A percentile compares a stretch with the other conserved stretches of the same genome.
These are phyloP conservation scores for Nasalis larvatus DNA, from an alignment of 2,113 vertebrate species.

Conservation along the genomic window DNA sequence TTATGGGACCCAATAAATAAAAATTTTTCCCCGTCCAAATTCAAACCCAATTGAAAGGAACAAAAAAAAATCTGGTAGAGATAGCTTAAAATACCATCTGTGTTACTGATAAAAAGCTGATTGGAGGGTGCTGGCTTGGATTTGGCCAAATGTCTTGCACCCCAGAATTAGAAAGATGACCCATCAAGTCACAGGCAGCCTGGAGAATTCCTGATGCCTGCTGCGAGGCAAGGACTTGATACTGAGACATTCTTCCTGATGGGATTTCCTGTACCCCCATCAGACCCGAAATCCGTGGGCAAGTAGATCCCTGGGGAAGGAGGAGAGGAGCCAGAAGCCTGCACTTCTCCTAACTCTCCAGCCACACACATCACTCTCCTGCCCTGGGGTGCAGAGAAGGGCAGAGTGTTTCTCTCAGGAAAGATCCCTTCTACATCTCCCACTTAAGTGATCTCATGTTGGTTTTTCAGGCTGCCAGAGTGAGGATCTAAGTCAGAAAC, in stretches of 20 bases:
- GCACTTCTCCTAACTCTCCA: neutral
- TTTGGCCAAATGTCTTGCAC: neutral
- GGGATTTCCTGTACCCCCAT: neutral
- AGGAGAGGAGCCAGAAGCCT: neutral
- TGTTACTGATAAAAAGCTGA: neutral
- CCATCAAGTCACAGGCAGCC: neutral
- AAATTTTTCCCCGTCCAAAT: neutral
- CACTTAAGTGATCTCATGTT: neutral
- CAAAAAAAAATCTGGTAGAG: neutral
- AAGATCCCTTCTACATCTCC: no score
- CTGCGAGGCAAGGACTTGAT: neutral
- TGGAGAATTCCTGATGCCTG: neutral
- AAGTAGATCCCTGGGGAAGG: no score
- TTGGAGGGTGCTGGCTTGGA: neutral
- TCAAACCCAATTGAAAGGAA: neutral
- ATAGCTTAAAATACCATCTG: neutral
- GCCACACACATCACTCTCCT: no score
- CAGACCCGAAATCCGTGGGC: neutral
- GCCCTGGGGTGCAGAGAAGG: neutral
- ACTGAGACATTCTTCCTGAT: no score
- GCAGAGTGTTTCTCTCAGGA: neutral
- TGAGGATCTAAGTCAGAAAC: neutral
- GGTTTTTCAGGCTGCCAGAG: neutral
- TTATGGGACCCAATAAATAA: neutral
- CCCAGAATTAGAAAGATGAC: neutral